Evolutionary conservation across 2,888 invertebrate genomes (phyloP), one percentile per base, ranked within the genome.

Genomic region (Agonopterix arenella): DNA sequence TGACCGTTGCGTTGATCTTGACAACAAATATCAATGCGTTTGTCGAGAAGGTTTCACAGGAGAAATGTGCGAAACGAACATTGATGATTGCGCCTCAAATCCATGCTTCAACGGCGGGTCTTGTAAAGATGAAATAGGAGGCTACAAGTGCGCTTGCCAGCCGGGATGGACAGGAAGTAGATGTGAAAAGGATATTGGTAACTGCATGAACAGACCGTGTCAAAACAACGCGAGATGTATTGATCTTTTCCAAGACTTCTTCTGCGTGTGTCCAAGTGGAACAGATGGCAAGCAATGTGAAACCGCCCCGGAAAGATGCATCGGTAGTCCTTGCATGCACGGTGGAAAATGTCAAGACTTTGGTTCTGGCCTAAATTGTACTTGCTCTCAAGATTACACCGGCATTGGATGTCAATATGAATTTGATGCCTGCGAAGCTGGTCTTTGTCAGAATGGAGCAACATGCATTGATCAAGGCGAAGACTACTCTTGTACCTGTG

Each of bases 281-380:
- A 98, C 98, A 0, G 98, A 98, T 70, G 98, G 98, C 8, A 98
- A 98, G 80, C 95, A 97, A 76, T 98, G 98, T 77, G 98, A 98
- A 84, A 97, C 97, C 0, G 97, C 98, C 0, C 98, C 98, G 2
- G 97, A 98, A 81, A 92, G 98, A 57, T 97, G 97, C 73, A 95
- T 97, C 53, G 97, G 97, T 28, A 94, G 94, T 67, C 97, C 97
- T 4, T 98, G 98, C 74, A 97, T 97, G 96, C 98, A 98, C 68
- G 96, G 95, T 45, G 98, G 98, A 48, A 95, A 95, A 73, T 98
- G 98, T 66, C 97, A 97, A 83, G 98, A 98, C 78, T 98, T 96
- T 67, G 98, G 98, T 5, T 97, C 97, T 0, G 97, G 97, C 2
- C 90, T 98, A 8, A 98, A 98, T 77, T 98, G 98, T 69, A 95